These are phyloP conservation scores for Genyomyrus donnyi DNA, from an alignment of 2,113 vertebrate genomes.

Conservation along the genomic window DNA sequence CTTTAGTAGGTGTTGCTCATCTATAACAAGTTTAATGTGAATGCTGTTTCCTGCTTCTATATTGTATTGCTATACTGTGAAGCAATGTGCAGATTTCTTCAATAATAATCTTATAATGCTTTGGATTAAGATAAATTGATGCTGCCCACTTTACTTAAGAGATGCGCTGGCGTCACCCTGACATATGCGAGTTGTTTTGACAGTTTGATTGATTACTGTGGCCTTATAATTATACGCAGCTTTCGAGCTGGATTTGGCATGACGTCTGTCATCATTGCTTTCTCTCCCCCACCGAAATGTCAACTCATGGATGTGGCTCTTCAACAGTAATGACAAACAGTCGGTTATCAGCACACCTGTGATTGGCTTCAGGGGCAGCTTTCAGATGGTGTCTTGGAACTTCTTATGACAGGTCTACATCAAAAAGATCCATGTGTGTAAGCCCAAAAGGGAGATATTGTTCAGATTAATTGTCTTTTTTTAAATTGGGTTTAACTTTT, in stretches of 20 bases:
- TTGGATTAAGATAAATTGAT: background rate
- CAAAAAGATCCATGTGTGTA: background rate
- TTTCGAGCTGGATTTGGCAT: background rate
- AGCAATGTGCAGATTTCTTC: conserved; percentile 47
- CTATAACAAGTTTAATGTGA: background rate
- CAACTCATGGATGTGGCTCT: background rate
- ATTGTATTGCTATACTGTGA: background rate
- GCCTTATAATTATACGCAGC: background rate
- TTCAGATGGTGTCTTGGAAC: background rate
- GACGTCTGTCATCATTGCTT: conserved; percentile 5
- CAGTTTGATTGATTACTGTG: background rate
- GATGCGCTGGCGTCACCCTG: background rate
- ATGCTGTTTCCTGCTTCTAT: background rate
- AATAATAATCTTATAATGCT: background rate
- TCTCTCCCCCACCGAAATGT: background rate
- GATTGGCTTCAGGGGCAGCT: background rate
- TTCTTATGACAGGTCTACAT: conserved; percentile 1
- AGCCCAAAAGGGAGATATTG: background rate
- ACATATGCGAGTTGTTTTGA: background rate
- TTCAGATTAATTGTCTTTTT: background rate
- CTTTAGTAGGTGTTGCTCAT: background rate
- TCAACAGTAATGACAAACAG: conserved; percentile 6
- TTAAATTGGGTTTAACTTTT: background rate
- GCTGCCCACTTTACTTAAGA: background rate
- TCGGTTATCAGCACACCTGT: conserved; percentile 21